phyloP scores from a whole-genome alignment of 1,140 invertebrate genomes.

The Eriosoma lanigerum region DNA sequence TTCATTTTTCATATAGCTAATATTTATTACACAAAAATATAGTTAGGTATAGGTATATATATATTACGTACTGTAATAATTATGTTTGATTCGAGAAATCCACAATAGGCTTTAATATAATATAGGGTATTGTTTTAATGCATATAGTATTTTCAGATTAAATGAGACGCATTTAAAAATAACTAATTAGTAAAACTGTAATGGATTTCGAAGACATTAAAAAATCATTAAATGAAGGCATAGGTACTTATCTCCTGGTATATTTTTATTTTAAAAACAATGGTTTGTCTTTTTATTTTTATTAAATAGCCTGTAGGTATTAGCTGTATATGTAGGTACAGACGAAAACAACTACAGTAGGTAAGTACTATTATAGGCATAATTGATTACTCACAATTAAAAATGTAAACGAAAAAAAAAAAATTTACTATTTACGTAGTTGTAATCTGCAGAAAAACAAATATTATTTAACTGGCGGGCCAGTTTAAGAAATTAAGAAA shows the following conservation, averaged over 20 bases:
- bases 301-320: neutral
- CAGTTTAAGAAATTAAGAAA: no score
- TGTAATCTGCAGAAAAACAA: no score
- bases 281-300: neutral
- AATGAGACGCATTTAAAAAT: conserved; percentile 23
- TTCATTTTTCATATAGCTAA: conserved; percentile 1
- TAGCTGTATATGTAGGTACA: no score
- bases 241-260: neutral
- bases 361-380: no score
- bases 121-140: neutral
- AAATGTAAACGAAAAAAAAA: no score
- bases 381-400: no score
- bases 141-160: conserved; percentile 2
- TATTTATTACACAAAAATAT: neutral
- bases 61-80: neutral
- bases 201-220: conserved; percentile 32
- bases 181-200: conserved; percentile 4
- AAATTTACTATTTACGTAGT: no score
- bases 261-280: conserved; percentile 8
- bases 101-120: neutral
- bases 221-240: neutral
- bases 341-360: neutral
- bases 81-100: neutral
- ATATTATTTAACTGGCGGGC: no score
- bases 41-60: neutral